phyloP scores from a whole-genome alignment of 2,888 invertebrate genomes.

The Colostygia pectinataria region DNA sequence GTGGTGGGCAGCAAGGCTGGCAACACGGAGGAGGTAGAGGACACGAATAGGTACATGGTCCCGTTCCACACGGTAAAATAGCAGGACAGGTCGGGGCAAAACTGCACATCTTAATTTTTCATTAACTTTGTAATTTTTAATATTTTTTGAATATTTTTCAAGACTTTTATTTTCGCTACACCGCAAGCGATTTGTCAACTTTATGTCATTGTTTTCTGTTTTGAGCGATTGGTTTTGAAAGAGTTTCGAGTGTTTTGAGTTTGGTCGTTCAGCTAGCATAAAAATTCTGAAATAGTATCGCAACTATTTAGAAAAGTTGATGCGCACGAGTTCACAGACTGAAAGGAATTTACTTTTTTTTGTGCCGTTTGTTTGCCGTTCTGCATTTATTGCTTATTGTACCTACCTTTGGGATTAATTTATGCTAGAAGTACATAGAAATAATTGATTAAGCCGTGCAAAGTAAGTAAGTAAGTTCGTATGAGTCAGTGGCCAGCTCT shows the following conservation, averaged over 20 bases:
- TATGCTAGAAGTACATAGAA: too few species aligned
- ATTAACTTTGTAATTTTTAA: constrained; percentile 19
- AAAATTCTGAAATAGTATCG: not conserved
- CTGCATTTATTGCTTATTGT: too few species aligned
- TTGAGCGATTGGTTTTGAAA: too few species aligned
- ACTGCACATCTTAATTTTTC: constrained; percentile 50
- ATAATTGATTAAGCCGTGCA: too few species aligned
- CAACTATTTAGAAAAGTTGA: not conserved
- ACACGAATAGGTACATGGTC: constrained; percentile 58
- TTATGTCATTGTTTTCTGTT: not conserved
- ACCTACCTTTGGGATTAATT: too few species aligned
- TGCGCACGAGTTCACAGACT: too few species aligned
- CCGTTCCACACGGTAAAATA: constrained; percentile 66
- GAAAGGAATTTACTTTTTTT: too few species aligned
- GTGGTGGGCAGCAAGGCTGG: constrained; percentile 38
- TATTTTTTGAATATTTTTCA: constrained; percentile 12
- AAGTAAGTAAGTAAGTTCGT: too few species aligned
- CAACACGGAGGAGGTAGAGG: constrained; percentile 51
- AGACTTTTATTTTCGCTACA: constrained; percentile 10
- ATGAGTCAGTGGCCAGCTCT: too few species aligned
- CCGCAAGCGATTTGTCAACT: not conserved
- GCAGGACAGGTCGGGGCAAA: constrained; percentile 71
- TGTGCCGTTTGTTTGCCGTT: too few species aligned
- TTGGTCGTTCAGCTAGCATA: not conserved
- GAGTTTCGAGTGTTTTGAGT: too few species aligned